Base-by-base conservation (phyloP, 2,113 vertebrate species). In the Pleuronectes platessa region DNA sequence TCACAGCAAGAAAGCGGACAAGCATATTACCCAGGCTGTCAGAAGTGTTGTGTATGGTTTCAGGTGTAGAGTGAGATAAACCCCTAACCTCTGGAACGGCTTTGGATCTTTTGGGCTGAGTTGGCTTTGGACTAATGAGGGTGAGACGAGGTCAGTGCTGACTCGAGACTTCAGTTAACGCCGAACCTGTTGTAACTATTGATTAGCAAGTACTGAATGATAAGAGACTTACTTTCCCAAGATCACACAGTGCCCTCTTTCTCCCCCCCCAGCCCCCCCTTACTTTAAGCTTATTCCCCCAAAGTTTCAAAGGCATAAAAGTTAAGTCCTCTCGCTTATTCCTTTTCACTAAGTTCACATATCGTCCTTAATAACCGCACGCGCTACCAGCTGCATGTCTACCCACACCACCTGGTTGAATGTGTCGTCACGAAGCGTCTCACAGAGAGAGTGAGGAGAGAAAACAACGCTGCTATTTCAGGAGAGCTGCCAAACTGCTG, bases 41-140 rank as follows among this genome's bases (percentile, higher is more conserved):
- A n/a, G 24, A 61, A 20, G 0, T 24, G 45, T 23, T 45, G n/a
- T 24, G 47, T 51, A 51, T 51, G 47, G 47, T 51, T 17, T 76
- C 7, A 78, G 47, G 20, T 65, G 68, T 54, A 54, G 5, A 23
- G 45, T n/a, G 7, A 4, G 56, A 63, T 15, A 20, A 31, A 20
- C 18, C 18, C 42, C 27, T 77, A 37, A 62, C 47, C 47, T 76
- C n/a, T 58, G 23, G 31, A 63, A 27, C 26, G 58, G 62, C 61
- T 67, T 71, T 78, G 53, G 51, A 61, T 26, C n/a, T 74, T 90
- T 80, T 27, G 60, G 69, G 83, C 75, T 89, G 85, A 88, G 73
- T 72, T 80, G 73, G 80, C 56, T 61, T 62, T 61, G 70, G 76
- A 89, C 64, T 87, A 88, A 90, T 91, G 78, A 87, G 85, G 80